Evolutionary conservation across 2,888 invertebrate species (phyloP).

Genomic region (Drosophila mettleri): DNA sequence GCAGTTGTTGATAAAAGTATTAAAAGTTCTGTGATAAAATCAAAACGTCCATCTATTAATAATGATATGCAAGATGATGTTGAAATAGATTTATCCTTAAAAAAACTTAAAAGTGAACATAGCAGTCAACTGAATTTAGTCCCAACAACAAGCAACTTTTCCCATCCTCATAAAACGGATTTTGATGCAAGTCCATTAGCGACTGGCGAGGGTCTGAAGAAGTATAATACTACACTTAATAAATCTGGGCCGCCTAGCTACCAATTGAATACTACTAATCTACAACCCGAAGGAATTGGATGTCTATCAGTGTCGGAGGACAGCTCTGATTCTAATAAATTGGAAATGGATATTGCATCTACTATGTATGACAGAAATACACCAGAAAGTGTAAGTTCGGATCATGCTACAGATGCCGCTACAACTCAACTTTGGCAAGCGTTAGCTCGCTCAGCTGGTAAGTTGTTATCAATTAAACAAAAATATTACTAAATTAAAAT

Average conservation of each 20-base stretch:
- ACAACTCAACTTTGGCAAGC: constrained; percentile 85
- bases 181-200: constrained; percentile 53
- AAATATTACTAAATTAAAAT: neutral
- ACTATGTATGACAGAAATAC: constrained; percentile 72
- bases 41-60: constrained; percentile 81
- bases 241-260: constrained; percentile 58
- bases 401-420: constrained; percentile 84
- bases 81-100: constrained; percentile 78
- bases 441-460: constrained; percentile 84
- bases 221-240: constrained; percentile 73
- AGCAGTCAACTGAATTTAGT: constrained; percentile 52
- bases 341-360: constrained; percentile 73
- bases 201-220: constrained; percentile 57
- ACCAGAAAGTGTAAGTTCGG: constrained; percentile 84
- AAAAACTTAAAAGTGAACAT: constrained; percentile 70
- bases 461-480: constrained; percentile 10
- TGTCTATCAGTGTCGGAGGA: constrained; percentile 85
- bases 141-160: constrained; percentile 49
- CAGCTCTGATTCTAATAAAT: constrained; percentile 87
- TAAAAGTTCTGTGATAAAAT: constrained; percentile 85
- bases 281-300: constrained; percentile 53
- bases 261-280: constrained; percentile 44
- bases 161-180: constrained; percentile 66
- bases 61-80: constrained; percentile 68
- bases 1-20: constrained; percentile 83